Conservation (phyloP, 2,888 invertebrate species). For the Rhingia rostrata region DNA sequence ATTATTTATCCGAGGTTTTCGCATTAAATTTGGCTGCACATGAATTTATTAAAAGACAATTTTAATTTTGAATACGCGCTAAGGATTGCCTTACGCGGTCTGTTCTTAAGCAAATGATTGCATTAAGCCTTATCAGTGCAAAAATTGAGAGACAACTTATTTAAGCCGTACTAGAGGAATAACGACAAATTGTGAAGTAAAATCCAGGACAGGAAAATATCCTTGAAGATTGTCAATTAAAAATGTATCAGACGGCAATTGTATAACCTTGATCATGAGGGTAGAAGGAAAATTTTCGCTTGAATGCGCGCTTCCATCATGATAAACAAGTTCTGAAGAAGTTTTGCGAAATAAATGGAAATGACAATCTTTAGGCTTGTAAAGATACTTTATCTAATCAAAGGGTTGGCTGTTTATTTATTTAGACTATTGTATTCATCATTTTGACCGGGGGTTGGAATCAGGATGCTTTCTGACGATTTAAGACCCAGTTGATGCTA, state of each 20-base stretch:
- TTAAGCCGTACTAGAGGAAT: neutral
- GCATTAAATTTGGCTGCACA: conserved; percentile 63
- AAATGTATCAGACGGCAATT: conserved; percentile 49
- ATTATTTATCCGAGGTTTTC: conserved; percentile 46
- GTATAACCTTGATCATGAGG: conserved; percentile 27
- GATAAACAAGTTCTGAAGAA: conserved; percentile 30
- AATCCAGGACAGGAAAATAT: conserved; percentile 13
- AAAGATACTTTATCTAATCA: conserved; percentile 58
- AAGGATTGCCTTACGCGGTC: neutral
- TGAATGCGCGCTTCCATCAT: conserved; percentile 25
- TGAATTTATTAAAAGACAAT: conserved; percentile 68
- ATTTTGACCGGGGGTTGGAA: neutral
- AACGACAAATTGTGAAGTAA: conserved; percentile 23
- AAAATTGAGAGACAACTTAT: neutral
- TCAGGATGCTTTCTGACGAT: neutral
- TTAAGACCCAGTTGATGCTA: neutral
- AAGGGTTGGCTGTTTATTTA: conserved; percentile 66
- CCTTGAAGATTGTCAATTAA: conserved; percentile 59
- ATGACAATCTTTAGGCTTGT: conserved; percentile 49
- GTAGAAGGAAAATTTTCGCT: neutral
- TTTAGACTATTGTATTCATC: conserved; percentile 40
- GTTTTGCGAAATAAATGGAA: conserved; percentile 48
- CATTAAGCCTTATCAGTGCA: conserved; percentile 42
- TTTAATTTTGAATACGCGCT: conserved; percentile 55
- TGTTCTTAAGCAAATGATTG: conserved; percentile 37